phyloP scores from a whole-genome alignment of 2,113 vertebrate genomes.

The Leptocoma aspasia region DNA sequence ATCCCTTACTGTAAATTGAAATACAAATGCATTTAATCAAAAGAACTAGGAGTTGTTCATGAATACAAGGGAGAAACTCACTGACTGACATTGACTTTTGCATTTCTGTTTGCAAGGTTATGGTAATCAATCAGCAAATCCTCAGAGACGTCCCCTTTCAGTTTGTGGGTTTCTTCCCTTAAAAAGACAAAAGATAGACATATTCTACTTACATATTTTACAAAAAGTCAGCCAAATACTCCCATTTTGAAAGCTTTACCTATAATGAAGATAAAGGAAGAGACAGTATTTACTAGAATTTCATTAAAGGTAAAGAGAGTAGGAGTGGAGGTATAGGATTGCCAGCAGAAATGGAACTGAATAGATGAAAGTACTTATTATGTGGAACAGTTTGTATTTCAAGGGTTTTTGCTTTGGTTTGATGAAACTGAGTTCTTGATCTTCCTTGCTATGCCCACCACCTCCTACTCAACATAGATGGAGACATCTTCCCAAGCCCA shows the following conservation, averaged over 20 bases:
- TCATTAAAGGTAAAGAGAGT: background rate
- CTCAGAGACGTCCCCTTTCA: background rate
- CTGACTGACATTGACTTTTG: background rate
- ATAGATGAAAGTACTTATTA: background rate
- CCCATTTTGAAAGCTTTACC: background rate
- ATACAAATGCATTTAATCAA: background rate
- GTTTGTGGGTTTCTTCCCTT: rapidly evolving
- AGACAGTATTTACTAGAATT: background rate
- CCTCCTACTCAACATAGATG: background rate
- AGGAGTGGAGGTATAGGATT: background rate
- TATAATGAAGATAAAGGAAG: background rate
- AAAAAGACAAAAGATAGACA: background rate
- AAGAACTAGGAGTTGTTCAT: background rate
- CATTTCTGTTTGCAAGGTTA: background rate
- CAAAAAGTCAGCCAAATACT: background rate
- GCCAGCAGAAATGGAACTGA: background rate
- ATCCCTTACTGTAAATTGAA: background rate
- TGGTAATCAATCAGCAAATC: background rate
- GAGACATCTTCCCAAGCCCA: background rate
- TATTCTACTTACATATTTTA: background rate
- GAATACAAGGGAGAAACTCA: background rate
- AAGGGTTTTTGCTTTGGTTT: background rate
- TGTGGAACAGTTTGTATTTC: background rate
- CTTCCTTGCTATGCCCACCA: background rate
- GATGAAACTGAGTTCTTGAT: background rate